Evolutionary conservation across 2,888 invertebrate species (phyloP).

Genomic region (Tiliacea citrago): DNA sequence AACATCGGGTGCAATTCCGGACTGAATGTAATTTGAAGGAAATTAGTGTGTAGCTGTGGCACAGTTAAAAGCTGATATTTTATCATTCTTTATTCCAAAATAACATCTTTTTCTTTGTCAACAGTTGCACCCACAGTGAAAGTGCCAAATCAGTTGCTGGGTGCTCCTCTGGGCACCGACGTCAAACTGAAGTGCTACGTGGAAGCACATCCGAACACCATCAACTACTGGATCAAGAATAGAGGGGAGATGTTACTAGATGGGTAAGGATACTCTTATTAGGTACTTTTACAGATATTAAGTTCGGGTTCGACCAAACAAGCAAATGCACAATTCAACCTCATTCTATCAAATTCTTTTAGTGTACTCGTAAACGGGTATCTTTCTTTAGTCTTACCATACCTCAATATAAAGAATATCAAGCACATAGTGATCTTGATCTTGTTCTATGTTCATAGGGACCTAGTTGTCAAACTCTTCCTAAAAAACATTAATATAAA

Average conservation of each 20-base stretch:
- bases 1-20: background rate
- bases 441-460: background rate
- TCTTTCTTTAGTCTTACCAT: background rate
- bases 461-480: no score
- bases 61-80: background rate
- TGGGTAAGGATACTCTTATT: constrained; percentile 88
- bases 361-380: background rate
- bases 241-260: constrained; percentile 95
- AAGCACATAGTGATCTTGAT: background rate
- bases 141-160: constrained; percentile 96
- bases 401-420: background rate
- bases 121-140: constrained; percentile 97
- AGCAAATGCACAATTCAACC: background rate
- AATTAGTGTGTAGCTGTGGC: background rate
- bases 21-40: background rate
- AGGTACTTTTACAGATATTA: background rate
- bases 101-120: constrained; percentile 37
- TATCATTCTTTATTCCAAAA: background rate
- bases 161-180: constrained; percentile 96
- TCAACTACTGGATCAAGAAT: constrained; percentile 95
- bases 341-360: background rate
- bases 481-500: no score
- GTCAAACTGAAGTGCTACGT: constrained; percentile 96
- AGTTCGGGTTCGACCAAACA: background rate
- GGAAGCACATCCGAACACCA: constrained; percentile 94